Conservation (phyloP, 2,888 invertebrate genomes). For the Piscicola geometra region DNA sequence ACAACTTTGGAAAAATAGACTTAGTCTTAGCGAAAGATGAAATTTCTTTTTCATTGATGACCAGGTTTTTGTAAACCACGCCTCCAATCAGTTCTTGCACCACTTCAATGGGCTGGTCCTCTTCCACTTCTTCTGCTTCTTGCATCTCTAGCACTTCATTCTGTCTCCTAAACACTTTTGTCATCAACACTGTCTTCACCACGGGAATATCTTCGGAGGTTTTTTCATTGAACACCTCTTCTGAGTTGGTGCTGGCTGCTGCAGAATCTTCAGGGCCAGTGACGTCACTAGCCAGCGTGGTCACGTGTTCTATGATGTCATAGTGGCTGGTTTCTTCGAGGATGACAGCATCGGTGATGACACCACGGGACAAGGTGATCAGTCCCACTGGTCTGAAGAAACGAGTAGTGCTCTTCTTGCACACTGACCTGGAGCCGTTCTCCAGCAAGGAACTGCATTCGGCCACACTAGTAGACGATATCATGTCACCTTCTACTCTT, state of each 20-base stretch:
- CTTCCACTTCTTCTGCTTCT: not conserved
- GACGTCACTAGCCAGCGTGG: conserved; percentile 31
- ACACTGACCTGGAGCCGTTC: conserved; percentile 29
- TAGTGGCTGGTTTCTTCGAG: conserved; percentile 27
- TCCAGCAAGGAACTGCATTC: conserved; percentile 23
- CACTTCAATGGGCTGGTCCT: conserved; percentile 5
- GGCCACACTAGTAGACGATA: conserved; percentile 11
- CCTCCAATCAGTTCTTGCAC: conserved; percentile 22
- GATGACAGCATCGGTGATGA: conserved; percentile 23
- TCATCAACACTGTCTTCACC: conserved; percentile 15
- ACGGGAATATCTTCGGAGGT: conserved; percentile 28
- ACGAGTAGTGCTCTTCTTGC: conserved; percentile 31
- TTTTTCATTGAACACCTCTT: conserved; percentile 31
- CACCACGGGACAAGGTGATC: conserved; percentile 30
- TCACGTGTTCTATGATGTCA: conserved; percentile 33
- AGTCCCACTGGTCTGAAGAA: conserved; percentile 36
- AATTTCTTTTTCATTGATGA: not conserved
- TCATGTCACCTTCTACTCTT: conserved; percentile 34
- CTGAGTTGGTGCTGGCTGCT: conserved; percentile 20
- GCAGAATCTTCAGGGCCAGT: conserved; percentile 21
- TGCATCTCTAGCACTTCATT: not conserved
- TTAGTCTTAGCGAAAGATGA: not conserved
- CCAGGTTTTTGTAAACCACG: conserved; percentile 1
- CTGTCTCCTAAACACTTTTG: not conserved
- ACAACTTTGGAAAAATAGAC: conserved; percentile 26